Percentiles rank a stretch among this genome's conserved stretches.
Evolutionary conservation across 1,140 invertebrate species (phyloP).

Genomic region (Planococcus citri): DNA sequence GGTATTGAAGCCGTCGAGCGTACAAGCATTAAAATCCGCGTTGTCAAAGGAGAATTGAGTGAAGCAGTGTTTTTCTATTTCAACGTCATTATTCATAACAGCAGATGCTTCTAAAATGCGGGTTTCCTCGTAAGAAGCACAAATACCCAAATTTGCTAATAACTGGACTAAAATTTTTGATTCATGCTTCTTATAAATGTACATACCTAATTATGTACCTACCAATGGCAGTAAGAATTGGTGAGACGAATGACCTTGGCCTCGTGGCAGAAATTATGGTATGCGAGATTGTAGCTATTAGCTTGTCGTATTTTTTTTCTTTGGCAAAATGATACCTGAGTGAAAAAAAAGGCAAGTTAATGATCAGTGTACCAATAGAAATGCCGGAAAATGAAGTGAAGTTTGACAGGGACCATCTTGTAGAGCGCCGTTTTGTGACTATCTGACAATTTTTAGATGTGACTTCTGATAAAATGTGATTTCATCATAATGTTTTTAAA

Average conservation of each 20-base stretch:
- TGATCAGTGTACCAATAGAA: too few relatives aligned
- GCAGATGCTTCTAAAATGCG: slow-evolving; percentile 27
- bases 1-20: slow-evolving; percentile 29
- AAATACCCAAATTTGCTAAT: slow-evolving; percentile 28
- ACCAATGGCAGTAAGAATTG: slow-evolving; percentile 27
- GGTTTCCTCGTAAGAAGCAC: slow-evolving; percentile 24
- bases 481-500: too few relatives aligned
- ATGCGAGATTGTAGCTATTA: slow-evolving; percentile 28
- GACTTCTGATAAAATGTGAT: too few relatives aligned
- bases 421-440: too few relatives aligned
- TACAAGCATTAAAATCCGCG: slow-evolving; percentile 29
- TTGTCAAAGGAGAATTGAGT: slow-evolving; percentile 31
- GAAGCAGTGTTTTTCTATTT: slow-evolving; percentile 25
- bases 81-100: slow-evolving; percentile 23
- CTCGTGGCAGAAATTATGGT: slow-evolving; percentile 27
- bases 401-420: too few relatives aligned
- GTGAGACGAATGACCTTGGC: slow-evolving; percentile 29
- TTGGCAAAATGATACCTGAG: too few relatives aligned
- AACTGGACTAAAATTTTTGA: slow-evolving; percentile 27
- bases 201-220: slow-evolving; percentile 24
- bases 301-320: slow-evolving; percentile 26
- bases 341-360: too few relatives aligned
- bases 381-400: too few relatives aligned
- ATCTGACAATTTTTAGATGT: too few relatives aligned
- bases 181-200: slow-evolving; percentile 28